Evolutionary conservation across 2,113 vertebrate species (phyloP).

Genomic region (Corythornis cristatus): DNA sequence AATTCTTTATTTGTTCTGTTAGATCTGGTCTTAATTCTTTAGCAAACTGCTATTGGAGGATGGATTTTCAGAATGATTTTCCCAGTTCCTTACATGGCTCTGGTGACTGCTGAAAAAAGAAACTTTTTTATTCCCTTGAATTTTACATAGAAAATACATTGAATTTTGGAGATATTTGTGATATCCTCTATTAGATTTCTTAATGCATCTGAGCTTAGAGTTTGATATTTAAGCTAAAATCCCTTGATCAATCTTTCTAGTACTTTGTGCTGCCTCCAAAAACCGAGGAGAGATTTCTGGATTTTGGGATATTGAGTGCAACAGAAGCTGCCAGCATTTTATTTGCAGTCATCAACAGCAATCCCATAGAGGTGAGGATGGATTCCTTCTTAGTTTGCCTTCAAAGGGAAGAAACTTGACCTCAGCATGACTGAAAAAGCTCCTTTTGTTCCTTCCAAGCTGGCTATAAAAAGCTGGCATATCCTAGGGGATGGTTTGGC

Average conservation of each 20-base stretch:
- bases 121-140: background rate
- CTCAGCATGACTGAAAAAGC: background rate
- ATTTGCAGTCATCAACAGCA: slow-evolving; percentile 94
- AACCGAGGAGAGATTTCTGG: slow-evolving; percentile 87
- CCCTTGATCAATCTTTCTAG: slow-evolving; percentile 71
- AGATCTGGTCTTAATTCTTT: background rate
- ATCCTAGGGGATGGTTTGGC: slow-evolving; percentile 94
- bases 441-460: slow-evolving; percentile 78
- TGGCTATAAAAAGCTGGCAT: slow-evolving; percentile 95
- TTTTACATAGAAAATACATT: background rate
- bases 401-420: background rate
- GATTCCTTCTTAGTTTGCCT: slow-evolving; percentile 19
- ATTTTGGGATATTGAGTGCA: slow-evolving; percentile 94
- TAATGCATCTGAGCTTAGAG: background rate
- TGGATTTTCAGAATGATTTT: background rate
- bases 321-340: slow-evolving; percentile 90
- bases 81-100: background rate
- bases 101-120: background rate
- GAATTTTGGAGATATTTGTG: background rate
- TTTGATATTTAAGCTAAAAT: background rate
- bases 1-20: too few relatives aligned
- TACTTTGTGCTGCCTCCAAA: slow-evolving; percentile 90
- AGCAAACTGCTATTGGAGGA: background rate
- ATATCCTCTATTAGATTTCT: background rate
- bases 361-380: slow-evolving; percentile 92